Evolutionary conservation across 1,140 invertebrate species (phyloP).

Genomic region (Leptinotarsa texana): DNA sequence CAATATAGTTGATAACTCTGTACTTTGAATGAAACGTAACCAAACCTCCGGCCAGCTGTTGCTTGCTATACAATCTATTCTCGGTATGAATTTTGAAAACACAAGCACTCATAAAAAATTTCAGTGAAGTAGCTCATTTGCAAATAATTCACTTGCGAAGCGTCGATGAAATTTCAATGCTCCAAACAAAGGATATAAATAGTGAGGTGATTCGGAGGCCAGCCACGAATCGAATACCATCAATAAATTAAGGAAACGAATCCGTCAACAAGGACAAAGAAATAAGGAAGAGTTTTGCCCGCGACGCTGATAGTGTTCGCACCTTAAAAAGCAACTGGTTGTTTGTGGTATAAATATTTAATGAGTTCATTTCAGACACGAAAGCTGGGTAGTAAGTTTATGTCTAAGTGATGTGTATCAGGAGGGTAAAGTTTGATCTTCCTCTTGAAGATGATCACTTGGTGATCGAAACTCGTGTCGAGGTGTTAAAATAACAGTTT

Average conservation of each 20-base stretch:
- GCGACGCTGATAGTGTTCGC: background rate
- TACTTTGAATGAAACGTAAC: no score
- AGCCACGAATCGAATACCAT: background rate
- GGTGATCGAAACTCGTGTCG: no score
- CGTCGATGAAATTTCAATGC: conserved; percentile 4
- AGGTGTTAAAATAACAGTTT: no score
- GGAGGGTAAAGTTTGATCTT: no score
- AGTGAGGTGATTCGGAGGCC: background rate
- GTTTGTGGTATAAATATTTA: background rate
- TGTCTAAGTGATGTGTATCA: no score
- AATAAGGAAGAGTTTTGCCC: background rate
- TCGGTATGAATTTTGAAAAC: background rate
- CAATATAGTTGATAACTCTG: no score
- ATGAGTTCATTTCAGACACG: background rate
- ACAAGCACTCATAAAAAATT: background rate
- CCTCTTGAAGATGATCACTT: no score
- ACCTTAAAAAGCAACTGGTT: background rate
- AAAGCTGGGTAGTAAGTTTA: no score
- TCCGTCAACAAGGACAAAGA: background rate
- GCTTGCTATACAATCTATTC: background rate
- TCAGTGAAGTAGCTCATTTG: background rate
- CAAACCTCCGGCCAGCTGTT: no score
- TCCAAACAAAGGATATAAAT: background rate
- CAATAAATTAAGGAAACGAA: conserved; percentile 8
- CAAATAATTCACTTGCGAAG: background rate